Evolutionary conservation across 2,888 invertebrate genomes (phyloP).

Genomic region (Acleris holmiana): DNA sequence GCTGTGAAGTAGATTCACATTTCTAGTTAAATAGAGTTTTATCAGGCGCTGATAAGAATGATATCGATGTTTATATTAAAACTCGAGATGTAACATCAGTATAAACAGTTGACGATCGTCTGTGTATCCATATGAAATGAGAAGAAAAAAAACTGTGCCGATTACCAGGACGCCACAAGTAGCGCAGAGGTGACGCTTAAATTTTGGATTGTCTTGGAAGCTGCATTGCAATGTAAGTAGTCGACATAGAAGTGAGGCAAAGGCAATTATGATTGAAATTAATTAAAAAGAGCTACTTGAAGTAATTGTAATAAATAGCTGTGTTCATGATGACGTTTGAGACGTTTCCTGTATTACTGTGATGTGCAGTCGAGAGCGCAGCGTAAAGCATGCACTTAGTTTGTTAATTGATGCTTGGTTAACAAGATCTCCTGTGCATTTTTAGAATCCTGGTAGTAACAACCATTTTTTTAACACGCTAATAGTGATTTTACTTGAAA

Average conservation of each 20-base stretch:
- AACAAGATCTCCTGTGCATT: constrained; percentile 1
- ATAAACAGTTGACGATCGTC: constrained; percentile 10
- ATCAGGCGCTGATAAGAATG: constrained; percentile 28
- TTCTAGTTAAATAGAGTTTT: constrained; percentile 24
- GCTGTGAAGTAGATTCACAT: constrained; percentile 16
- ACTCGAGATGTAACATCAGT: constrained; percentile 21
- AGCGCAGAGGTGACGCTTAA: constrained; percentile 15
- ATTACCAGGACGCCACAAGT: constrained; percentile 12
- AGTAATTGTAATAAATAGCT: background rate
- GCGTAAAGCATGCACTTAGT: background rate
- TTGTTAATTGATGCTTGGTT: background rate
- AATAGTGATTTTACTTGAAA: too few relatives aligned
- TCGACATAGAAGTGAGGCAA: background rate
- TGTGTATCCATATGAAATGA: constrained; percentile 23
- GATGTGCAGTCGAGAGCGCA: too few relatives aligned
- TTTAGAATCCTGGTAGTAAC: background rate
- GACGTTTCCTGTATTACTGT: constrained; percentile 1
- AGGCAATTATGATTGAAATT: background rate
- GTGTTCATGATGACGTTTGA: background rate
- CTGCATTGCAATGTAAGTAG: constrained; percentile 22
- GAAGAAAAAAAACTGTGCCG: constrained; percentile 15
- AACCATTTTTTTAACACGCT: too few relatives aligned
- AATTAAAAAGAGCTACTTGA: background rate
- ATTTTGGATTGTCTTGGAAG: constrained; percentile 3
- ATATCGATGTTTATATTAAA: constrained; percentile 31